phyloP scores from a whole-genome alignment of 2,113 vertebrate species.

The Saccopteryx bilineata region DNA sequence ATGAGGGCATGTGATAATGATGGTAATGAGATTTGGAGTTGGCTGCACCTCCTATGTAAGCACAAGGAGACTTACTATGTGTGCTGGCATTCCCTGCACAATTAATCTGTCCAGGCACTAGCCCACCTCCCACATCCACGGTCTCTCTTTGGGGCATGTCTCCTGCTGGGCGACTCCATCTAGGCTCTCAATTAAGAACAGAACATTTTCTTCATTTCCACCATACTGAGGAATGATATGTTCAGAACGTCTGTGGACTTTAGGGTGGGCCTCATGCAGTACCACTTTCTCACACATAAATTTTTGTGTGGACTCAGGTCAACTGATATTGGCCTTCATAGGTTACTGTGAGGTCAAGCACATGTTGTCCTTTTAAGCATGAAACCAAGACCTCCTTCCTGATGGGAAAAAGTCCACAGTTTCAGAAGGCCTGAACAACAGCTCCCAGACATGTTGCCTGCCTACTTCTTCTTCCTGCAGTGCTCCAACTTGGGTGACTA shows the following conservation, averaged over 20 bases:
- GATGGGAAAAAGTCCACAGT: not conserved
- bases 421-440: not conserved
- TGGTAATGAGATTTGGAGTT: not conserved
- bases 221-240: not conserved
- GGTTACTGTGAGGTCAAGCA: conserved; percentile 62
- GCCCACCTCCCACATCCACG: not conserved
- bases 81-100: not conserved
- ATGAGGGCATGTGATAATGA: not conserved
- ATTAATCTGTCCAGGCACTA: not conserved
- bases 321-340: not conserved
- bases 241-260: not conserved
- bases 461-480: not conserved
- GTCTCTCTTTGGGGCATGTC: not conserved
- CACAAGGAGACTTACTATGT: not conserved
- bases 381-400: conserved; percentile 4
- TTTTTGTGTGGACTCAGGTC: not conserved
- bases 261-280: not conserved
- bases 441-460: not conserved
- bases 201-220: conserved; percentile 63
- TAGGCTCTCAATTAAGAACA: conserved; percentile 6
- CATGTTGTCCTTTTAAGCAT: conserved; percentile 36
- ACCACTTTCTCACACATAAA: conserved; percentile 3
- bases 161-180: not conserved
- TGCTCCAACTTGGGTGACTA: not conserved
- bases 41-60: not conserved